phyloP scores from a whole-genome alignment of 2,797 vertebrate genomes.

The Micromesistius poutassou region DNA sequence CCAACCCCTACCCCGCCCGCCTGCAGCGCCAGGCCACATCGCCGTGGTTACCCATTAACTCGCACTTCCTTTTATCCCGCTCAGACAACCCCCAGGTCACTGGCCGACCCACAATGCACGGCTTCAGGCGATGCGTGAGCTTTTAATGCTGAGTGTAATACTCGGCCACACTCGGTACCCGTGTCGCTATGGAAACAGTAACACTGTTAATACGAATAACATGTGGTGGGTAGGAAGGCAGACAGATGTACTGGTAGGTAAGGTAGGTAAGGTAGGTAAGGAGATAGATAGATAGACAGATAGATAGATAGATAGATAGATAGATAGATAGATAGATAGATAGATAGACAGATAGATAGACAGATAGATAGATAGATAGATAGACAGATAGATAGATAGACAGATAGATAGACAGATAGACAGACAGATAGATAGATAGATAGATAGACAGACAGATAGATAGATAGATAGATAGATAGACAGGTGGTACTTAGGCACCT shows the following conservation, averaged over 20 bases:
- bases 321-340: neutral
- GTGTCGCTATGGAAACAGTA: neutral
- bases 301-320: neutral
- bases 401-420: too few species aligned
- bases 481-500: too few species aligned
- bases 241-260: too few species aligned
- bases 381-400: too few species aligned
- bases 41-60: constrained; percentile 75
- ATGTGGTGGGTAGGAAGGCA: constrained; percentile 21
- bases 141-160: neutral
- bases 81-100: constrained; percentile 67
- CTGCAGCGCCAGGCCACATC: constrained; percentile 72
- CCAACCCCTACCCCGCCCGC: constrained; percentile 58
- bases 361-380: neutral
- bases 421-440: neutral
- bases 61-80: constrained; percentile 77
- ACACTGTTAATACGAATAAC: neutral
- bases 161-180: neutral
- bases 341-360: neutral
- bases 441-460: neutral
- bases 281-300: neutral
- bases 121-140: neutral
- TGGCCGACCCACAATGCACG: constrained; percentile 46
- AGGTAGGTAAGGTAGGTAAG: neutral
- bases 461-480: too few species aligned